Conservation (phyloP, 2,888 invertebrate species). For the Autographa gamma region DNA sequence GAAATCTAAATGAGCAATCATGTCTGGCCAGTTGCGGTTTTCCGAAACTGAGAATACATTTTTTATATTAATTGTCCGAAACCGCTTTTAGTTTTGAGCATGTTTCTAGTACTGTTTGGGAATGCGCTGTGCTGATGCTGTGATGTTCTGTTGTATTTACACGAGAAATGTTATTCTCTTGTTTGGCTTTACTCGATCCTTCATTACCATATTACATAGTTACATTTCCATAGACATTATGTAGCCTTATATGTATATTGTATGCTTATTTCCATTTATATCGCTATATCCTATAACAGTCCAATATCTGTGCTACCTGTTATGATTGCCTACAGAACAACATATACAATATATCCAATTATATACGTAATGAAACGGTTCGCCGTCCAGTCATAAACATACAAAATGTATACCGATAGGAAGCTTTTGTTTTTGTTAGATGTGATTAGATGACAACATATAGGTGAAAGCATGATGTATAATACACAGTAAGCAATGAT, state of each 20-base stretch:
- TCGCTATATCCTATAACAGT: conserved; percentile 62
- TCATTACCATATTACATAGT: conserved; percentile 62
- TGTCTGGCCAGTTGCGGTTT: conserved; percentile 51
- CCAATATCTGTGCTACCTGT: conserved; percentile 53
- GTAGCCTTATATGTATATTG: conserved; percentile 58
- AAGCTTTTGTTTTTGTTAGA: conserved; percentile 73
- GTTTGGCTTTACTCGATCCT: conserved; percentile 59
- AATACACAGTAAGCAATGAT: conserved; percentile 70
- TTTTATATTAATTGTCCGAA: conserved; percentile 54
- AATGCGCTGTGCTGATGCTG: conserved; percentile 49
- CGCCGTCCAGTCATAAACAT: conserved; percentile 50
- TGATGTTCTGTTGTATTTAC: conserved; percentile 48
- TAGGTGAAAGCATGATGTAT: conserved; percentile 80
- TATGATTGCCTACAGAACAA: conserved; percentile 53
- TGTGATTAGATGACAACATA: conserved; percentile 72
- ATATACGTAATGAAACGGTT: conserved; percentile 49
- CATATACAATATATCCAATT: conserved; percentile 42
- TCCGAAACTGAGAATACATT: conserved; percentile 57
- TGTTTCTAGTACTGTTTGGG: conserved; percentile 35
- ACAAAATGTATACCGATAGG: conserved; percentile 61
- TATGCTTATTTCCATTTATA: conserved; percentile 64
- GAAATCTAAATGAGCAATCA: conserved; percentile 33
- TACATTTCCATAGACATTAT: conserved; percentile 55
- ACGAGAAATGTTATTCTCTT: conserved; percentile 63
- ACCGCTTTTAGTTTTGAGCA: conserved; percentile 48